Conservation (phyloP, 2,888 invertebrate genomes). For the Tillus elongatus region DNA sequence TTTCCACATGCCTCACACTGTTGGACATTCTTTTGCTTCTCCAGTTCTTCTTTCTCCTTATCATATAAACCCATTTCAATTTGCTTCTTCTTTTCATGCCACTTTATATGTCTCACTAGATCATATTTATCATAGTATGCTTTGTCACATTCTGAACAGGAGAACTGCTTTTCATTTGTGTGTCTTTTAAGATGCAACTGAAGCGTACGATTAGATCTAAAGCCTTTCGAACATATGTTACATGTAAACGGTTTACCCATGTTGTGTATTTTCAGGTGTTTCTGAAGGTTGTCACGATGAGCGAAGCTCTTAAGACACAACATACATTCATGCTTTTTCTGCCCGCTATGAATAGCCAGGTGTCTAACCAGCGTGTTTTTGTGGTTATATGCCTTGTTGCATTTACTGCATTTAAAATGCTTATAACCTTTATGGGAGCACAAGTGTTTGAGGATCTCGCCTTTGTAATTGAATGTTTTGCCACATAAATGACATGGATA, state of each 20-base stretch:
- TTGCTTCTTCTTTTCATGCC: constrained; percentile 21
- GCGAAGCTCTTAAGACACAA: constrained; percentile 23
- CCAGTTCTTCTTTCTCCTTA: constrained; percentile 17
- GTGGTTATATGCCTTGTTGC: constrained; percentile 19
- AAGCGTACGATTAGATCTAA: constrained; percentile 22
- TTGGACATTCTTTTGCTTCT: constrained; percentile 18
- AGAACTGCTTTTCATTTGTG: constrained; percentile 22
- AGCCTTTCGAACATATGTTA: constrained; percentile 21
- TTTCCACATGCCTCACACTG: constrained; percentile 25
- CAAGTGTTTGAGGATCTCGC: constrained; percentile 20
- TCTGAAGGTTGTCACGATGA: constrained; percentile 23
- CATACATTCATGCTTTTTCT: constrained; percentile 21
- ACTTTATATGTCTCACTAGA: constrained; percentile 20
- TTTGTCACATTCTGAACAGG: constrained; percentile 24
- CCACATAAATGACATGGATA: constrained; percentile 25
- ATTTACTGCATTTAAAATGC: constrained; percentile 21
- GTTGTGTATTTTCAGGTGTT: constrained; percentile 22
- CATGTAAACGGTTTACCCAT: constrained; percentile 20
- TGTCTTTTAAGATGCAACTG: constrained; percentile 23
- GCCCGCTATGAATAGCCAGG: constrained; percentile 19
- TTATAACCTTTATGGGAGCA: constrained; percentile 19
- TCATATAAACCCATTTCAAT: constrained; percentile 21
- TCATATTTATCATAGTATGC: constrained; percentile 24
- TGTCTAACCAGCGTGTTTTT: constrained; percentile 22
- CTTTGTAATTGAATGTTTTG: constrained; percentile 19